A percentile compares a stretch with the other conserved stretches of the same genome.
phyloP scores from a whole-genome alignment of 2,797 vertebrate genomes.

The Acrossocheilus wenchowensis region DNA sequence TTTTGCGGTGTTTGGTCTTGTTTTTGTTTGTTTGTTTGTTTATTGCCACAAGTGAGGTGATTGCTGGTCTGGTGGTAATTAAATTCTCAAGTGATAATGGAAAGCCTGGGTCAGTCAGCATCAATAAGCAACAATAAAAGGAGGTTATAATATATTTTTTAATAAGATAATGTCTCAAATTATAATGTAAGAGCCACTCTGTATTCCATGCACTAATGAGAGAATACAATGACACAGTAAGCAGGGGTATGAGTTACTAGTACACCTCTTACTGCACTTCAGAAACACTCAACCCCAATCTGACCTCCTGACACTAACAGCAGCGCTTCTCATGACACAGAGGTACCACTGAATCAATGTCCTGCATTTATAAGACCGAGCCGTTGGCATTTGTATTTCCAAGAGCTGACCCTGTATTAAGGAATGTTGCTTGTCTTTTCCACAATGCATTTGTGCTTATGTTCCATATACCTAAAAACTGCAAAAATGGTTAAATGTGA shows the following conservation, averaged over 20 bases:
- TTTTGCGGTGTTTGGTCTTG: no score
- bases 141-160: constrained; percentile 34
- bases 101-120: neutral
- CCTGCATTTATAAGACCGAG: neutral
- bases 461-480: constrained; percentile 59
- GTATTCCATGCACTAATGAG: constrained; percentile 50
- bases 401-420: constrained; percentile 39
- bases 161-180: constrained; percentile 41
- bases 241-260: constrained; percentile 34
- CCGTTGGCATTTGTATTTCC: constrained; percentile 7
- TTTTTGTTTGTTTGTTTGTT: no score
- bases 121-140: constrained; percentile 10
- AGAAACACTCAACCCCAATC: constrained; percentile 9
- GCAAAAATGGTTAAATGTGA: constrained; percentile 55
- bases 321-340: constrained; percentile 22
- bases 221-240: constrained; percentile 44
- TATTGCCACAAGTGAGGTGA: no score
- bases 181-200: constrained; percentile 15
- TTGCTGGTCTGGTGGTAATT: neutral
- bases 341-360: constrained; percentile 9
- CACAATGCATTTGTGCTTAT: constrained; percentile 57
- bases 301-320: constrained; percentile 6
- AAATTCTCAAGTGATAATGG: neutral
- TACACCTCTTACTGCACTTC: constrained; percentile 23
- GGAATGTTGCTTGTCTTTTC: constrained; percentile 35